Evolutionary conservation across 2,113 vertebrate species (phyloP).

Genomic region (Bettongia penicillata): DNA sequence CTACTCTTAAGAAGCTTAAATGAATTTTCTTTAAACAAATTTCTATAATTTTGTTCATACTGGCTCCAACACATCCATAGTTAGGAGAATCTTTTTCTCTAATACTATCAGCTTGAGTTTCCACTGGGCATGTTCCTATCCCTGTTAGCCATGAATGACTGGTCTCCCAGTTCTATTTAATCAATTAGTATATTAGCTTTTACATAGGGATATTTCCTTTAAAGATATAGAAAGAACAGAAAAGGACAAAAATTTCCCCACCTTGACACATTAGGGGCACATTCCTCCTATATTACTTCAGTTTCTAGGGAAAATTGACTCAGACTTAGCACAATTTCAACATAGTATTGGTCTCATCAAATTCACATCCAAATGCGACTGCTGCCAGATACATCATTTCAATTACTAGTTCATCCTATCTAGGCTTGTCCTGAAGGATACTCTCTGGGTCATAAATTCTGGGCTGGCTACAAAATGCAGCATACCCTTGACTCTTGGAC

Average conservation of each 20-base stretch:
- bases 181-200: neutral
- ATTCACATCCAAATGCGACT: neutral
- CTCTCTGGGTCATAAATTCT: neutral
- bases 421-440: neutral
- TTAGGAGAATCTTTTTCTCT: neutral
- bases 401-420: neutral
- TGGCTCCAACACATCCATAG: neutral
- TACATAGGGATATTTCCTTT: neutral
- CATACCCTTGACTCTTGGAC: neutral
- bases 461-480: neutral
- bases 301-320: neutral
- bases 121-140: neutral
- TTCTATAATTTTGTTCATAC: constrained; percentile 13
- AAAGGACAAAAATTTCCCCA: neutral
- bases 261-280: neutral
- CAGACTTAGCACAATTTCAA: neutral
- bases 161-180: neutral
- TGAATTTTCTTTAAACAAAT: neutral
- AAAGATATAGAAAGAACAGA: neutral
- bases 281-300: neutral
- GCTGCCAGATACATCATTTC: neutral
- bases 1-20: neutral
- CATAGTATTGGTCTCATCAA: neutral
- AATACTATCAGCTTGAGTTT: neutral
- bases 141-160: neutral